These are phyloP conservation scores for Thymelicus lineola DNA, from an alignment of 2,888 invertebrate genomes.

Conservation along the genomic window DNA sequence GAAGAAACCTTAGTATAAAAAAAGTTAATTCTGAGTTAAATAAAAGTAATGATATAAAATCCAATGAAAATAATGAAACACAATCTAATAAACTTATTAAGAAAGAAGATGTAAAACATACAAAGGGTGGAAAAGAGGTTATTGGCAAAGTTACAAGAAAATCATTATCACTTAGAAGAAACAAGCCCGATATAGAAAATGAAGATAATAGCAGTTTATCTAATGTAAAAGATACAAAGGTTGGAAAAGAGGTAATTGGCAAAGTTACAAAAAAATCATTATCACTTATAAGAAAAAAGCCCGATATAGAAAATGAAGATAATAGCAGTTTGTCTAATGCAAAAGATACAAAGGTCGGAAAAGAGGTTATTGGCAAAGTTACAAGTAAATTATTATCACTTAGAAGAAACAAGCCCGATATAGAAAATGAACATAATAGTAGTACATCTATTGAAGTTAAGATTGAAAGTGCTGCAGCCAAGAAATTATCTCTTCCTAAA, in stretches of 20 bases:
- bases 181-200: not conserved
- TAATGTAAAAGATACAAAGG: too few species aligned
- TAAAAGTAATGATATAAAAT: not conserved
- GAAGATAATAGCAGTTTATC: not conserved
- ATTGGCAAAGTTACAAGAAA: slow-evolving; percentile 28
- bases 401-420: slow-evolving; percentile 11
- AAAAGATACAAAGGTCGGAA: not conserved
- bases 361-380: slow-evolving; percentile 9
- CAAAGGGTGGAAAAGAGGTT: not conserved
- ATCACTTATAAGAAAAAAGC: too few species aligned
- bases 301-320: too few species aligned
- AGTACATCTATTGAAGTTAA: not conserved
- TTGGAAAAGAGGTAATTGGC: too few species aligned
- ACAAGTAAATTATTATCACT: slow-evolving; percentile 40
- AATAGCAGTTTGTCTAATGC: too few species aligned
- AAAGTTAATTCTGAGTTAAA: slow-evolving; percentile 6
- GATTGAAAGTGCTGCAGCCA: not conserved
- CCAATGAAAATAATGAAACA: not conserved
- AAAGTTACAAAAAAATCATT: too few species aligned
- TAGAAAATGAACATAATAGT: slow-evolving; percentile 1
- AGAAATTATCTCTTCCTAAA: slow-evolving; percentile 13
- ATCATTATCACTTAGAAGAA: slow-evolving; percentile 40
- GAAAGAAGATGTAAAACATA: slow-evolving; percentile 8
- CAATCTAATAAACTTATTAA: not conserved
- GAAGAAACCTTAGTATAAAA: slow-evolving; percentile 17